These are phyloP conservation scores for Macrotis lagotis DNA, from an alignment of 2,113 vertebrate species.

Conservation along the genomic window DNA sequence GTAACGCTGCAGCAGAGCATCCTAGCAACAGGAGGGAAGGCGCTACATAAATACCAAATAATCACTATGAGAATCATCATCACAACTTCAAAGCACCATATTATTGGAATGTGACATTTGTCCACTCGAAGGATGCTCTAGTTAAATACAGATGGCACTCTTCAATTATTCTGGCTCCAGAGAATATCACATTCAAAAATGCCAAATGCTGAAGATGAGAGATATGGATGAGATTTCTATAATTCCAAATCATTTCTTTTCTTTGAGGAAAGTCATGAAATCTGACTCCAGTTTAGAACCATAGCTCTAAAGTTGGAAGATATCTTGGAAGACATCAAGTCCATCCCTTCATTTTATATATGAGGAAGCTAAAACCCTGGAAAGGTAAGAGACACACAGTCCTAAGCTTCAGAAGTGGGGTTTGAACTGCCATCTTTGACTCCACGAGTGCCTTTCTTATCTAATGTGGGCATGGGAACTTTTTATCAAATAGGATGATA, in stretches of 20 bases:
- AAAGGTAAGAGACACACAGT: neutral
- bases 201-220: neutral
- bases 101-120: neutral
- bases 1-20: conserved; percentile 27
- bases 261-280: conserved; percentile 20
- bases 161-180: conserved; percentile 7
- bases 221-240: neutral
- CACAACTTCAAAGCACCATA: neutral
- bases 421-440: neutral
- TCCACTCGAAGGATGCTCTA: neutral
- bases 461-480: neutral
- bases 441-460: neutral
- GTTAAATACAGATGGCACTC: conserved; percentile 2
- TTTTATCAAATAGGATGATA: neutral
- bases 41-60: conserved; percentile 46
- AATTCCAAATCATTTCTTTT: conserved; percentile 22
- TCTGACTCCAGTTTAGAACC: neutral
- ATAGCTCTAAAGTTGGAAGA: neutral
- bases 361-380: neutral
- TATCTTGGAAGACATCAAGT: neutral
- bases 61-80: neutral
- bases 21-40: conserved; percentile 45
- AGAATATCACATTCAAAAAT: conserved; percentile 23
- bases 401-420: neutral
- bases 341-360: neutral